Evolutionary conservation across 2,888 invertebrate species (phyloP).

Genomic region (Ceratothoa steindachneri): DNA sequence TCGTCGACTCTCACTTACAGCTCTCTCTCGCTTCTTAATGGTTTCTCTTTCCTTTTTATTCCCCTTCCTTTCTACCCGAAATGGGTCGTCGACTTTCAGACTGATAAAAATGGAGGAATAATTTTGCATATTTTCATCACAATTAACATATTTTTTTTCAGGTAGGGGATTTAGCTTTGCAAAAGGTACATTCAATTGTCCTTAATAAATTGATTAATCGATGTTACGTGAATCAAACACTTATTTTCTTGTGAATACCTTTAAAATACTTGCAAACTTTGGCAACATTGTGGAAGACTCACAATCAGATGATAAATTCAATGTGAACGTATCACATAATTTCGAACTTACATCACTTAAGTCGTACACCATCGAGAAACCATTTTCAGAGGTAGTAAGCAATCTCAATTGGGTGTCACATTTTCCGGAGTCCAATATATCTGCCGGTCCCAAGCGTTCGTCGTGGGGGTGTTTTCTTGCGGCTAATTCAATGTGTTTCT

Average conservation of each 20-base stretch:
- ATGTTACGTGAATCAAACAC: no score
- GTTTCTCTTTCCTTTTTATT: background rate
- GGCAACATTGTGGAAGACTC: no score
- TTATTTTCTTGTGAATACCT: no score
- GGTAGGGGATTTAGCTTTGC: background rate
- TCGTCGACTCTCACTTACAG: background rate
- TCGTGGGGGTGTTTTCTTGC: background rate
- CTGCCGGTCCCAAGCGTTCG: background rate
- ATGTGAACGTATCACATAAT: no score
- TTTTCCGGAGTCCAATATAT: background rate
- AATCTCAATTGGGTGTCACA: background rate
- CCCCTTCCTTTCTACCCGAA: no score
- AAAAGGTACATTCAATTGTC: background rate
- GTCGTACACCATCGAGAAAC: background rate
- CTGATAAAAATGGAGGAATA: background rate
- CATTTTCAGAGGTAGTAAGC: background rate
- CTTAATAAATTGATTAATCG: background rate
- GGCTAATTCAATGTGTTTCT: background rate
- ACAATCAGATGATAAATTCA: no score
- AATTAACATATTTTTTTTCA: background rate
- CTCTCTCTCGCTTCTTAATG: background rate
- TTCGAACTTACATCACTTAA: no score
- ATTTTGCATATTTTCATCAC: background rate
- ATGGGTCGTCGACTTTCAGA: no score
- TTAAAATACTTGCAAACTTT: no score